Evolutionary conservation across 2,113 vertebrate species (phyloP), one percentile per base, ranked within the genome.

Genomic region (Microtus ochrogaster): DNA sequence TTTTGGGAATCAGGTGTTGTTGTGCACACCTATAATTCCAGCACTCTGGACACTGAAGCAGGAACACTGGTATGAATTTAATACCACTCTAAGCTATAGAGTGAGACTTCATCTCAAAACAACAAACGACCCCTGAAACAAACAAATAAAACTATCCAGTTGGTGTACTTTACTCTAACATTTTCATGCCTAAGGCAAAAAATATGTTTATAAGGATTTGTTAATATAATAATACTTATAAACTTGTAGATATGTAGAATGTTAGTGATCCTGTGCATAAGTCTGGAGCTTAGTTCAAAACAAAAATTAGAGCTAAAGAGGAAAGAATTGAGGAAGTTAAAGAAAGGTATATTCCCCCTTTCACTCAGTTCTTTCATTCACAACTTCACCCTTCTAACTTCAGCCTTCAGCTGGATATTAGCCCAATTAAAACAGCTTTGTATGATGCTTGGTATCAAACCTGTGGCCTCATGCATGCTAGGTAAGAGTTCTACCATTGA

Each of bases 341-440:
- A 44, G 63, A 93, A 16, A 89, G 17, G 52, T 55, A 55, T 58
- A 58, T 58, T 58, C 55, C 22, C 79, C 5, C 88, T 58, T 90
- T 88, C 61, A 74, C n/a, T 90, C 39, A 85, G 0, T 79, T 95
- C 30, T 93, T 93, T 61, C 11, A 68, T 91, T 89, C 47, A 82
- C 30, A 65, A 2, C 28, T 91, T 30, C n/a, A 96, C 41, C 49
- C 19, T 36, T 21, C 21, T 88, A 84, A 66, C 36, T 94, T 93
- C 95, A 16, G 93, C 65, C 90, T 92, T 93, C 63, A 97, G 7
- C 26, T 91, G 77, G 49, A 61, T 89, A 33, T 86, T 97, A n/a
- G 89, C 55, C 28, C 39, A 95, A 3, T 90, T 58, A 44, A 93
- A 70, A 82, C 78, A 81, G 30, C 17, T 21, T 68, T 47, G 28